Conservation (phyloP, 1,140 invertebrate genomes). For the Ptiloglossa arizonensis region DNA sequence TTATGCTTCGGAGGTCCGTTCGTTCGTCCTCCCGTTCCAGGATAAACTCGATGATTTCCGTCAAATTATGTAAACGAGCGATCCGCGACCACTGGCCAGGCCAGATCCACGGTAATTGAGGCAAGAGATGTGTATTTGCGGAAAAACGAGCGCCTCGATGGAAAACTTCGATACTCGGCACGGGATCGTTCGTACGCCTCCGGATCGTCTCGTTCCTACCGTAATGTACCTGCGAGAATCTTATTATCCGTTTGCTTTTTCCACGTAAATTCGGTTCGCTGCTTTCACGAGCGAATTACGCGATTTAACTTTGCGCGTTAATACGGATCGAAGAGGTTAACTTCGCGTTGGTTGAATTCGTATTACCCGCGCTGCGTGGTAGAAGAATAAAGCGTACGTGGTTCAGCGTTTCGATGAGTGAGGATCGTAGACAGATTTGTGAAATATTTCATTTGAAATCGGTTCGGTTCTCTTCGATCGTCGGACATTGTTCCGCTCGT, state of each 20-base stretch:
- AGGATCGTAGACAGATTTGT: too few relatives aligned
- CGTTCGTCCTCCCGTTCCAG: conserved; percentile 12
- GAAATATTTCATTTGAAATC: too few relatives aligned
- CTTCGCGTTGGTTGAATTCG: too few relatives aligned
- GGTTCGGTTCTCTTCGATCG: too few relatives aligned
- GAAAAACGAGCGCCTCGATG: conserved; percentile 37
- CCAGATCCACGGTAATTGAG: conserved; percentile 55
- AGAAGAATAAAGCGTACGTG: too few relatives aligned
- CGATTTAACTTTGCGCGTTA: not conserved
- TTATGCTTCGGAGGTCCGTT: conserved; percentile 30
- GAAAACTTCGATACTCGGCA: conserved; percentile 24
- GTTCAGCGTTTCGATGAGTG: too few relatives aligned
- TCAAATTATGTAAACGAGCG: conserved; percentile 61
- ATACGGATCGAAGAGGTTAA: not conserved
- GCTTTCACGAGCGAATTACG: too few relatives aligned
- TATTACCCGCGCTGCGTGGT: too few relatives aligned
- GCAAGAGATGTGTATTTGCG: conserved; percentile 21
- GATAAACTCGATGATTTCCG: conserved; percentile 54
- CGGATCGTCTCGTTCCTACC: not conserved
- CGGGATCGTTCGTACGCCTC: conserved; percentile 1
- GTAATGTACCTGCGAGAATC: not conserved
- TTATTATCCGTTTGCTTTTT: not conserved
- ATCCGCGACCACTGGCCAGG: conserved; percentile 26
- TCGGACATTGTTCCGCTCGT: too few relatives aligned
- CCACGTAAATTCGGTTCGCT: too few relatives aligned